Percentiles rank a stretch among this genome's conserved stretches.
Conservation (phyloP, 2,888 invertebrate species). For the Acrobasis suavella region DNA sequence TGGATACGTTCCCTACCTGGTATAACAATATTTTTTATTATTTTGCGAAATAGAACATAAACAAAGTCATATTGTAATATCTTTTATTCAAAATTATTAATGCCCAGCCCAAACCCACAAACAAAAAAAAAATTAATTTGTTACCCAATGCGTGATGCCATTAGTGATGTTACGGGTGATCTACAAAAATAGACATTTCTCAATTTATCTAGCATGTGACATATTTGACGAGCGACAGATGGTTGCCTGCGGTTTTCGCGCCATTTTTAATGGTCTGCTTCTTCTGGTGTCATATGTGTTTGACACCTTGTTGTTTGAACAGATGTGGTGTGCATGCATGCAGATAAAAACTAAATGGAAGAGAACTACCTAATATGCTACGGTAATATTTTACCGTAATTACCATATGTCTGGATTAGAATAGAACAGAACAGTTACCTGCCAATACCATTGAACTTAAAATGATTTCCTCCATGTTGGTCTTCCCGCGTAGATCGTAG, state of each 20-base stretch:
- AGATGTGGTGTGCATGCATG: conserved; percentile 16
- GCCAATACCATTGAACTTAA: no score
- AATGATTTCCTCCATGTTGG: no score
- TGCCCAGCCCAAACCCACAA: no score
- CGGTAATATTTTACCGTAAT: background rate
- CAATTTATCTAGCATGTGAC: conserved; percentile 3
- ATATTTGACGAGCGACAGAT: conserved; percentile 14
- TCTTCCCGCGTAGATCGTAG: no score
- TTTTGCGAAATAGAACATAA: no score
- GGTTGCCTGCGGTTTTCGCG: background rate
- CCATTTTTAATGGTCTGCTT: conserved; percentile 14
- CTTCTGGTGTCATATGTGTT: conserved; percentile 17
- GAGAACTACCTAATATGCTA: background rate
- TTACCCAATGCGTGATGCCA: background rate
- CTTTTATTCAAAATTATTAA: no score
- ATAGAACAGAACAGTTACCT: no score
- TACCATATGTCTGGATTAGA: no score
- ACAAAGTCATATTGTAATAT: no score
- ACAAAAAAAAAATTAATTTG: background rate
- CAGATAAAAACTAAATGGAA: conserved; percentile 7
- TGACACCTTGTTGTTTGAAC: conserved; percentile 25
- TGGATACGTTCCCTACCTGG: no score
- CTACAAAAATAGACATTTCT: conserved; percentile 2
- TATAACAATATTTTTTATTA: no score
- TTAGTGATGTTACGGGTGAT: background rate